These are phyloP conservation scores for Andrena flavipes DNA, from an alignment of 2,888 invertebrate genomes.

Conservation along the genomic window DNA sequence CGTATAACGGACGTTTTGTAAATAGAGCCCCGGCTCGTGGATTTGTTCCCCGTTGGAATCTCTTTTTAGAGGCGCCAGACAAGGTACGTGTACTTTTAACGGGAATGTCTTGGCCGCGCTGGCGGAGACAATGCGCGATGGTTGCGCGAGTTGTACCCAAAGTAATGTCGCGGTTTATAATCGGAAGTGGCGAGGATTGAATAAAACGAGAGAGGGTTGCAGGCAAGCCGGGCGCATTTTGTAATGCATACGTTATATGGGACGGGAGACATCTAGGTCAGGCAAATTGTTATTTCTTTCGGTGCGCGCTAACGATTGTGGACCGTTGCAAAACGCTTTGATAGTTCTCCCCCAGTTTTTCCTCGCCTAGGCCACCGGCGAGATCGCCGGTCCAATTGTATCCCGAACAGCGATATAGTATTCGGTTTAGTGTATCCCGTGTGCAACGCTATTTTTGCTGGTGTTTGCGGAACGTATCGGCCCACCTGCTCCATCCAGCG, in stretches of 20 bases:
- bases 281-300: constrained; percentile 64
- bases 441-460: neutral
- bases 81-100: constrained; percentile 59
- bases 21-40: constrained; percentile 55
- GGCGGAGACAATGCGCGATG: constrained; percentile 28
- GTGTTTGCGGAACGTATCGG: neutral
- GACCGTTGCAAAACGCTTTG: constrained; percentile 15
- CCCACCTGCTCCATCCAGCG: too few relatives aligned
- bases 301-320: constrained; percentile 47
- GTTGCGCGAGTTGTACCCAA: constrained; percentile 31
- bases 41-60: constrained; percentile 42
- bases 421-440: neutral
- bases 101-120: constrained; percentile 54
- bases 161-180: constrained; percentile 42
- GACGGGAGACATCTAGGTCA: constrained; percentile 61
- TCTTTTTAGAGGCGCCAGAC: constrained; percentile 30
- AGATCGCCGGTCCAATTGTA: constrained; percentile 17
- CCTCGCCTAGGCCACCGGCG: too few relatives aligned
- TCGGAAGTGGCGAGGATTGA: constrained; percentile 64
- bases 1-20: constrained; percentile 56
- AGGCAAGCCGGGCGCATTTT: constrained; percentile 35
- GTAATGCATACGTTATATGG: constrained; percentile 30
- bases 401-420: neutral
- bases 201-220: constrained; percentile 42
- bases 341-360: constrained; percentile 6